A percentile compares a stretch with the other conserved stretches of the same genome.
Evolutionary conservation across 2,888 invertebrate species (phyloP).

Genomic region (Tineola bisselliella): DNA sequence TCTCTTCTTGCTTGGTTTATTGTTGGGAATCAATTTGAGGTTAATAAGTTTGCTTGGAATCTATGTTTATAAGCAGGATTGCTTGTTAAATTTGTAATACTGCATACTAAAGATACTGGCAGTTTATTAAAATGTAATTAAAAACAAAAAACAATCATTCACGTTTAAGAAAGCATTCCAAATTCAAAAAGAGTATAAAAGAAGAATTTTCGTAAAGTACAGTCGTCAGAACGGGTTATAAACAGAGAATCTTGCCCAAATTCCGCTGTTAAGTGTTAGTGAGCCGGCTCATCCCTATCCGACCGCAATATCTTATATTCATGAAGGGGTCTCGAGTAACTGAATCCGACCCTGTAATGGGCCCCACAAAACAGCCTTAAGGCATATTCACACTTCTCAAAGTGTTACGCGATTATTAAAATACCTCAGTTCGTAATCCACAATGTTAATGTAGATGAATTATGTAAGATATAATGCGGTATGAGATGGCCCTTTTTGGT

Average conservation of each 20-base stretch:
- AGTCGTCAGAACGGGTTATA: neutral
- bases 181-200: neutral
- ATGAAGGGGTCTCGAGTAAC: slow-evolving; percentile 38
- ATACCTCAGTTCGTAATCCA: slow-evolving; percentile 33
- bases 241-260: slow-evolving; percentile 5
- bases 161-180: too few relatives aligned
- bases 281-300: slow-evolving; percentile 4
- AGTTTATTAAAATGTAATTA: too few relatives aligned
- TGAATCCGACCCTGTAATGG: slow-evolving; percentile 33
- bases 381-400: slow-evolving; percentile 22
- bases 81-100: too few relatives aligned
- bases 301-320: slow-evolving; percentile 33
- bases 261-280: slow-evolving; percentile 1
- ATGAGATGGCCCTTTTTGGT: slow-evolving; percentile 5
- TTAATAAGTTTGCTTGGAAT: too few relatives aligned
- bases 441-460: slow-evolving; percentile 57
- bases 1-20: neutral
- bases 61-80: too few relatives aligned
- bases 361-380: slow-evolving; percentile 33
- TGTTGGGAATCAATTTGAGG: neutral
- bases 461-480: slow-evolving; percentile 25
- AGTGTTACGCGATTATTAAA: slow-evolving; percentile 42
- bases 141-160: too few relatives aligned
- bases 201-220: neutral
- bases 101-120: too few relatives aligned